Evolutionary conservation across 2,113 vertebrate genomes (phyloP).

Genomic region (Trichomycterus rosablanca): DNA sequence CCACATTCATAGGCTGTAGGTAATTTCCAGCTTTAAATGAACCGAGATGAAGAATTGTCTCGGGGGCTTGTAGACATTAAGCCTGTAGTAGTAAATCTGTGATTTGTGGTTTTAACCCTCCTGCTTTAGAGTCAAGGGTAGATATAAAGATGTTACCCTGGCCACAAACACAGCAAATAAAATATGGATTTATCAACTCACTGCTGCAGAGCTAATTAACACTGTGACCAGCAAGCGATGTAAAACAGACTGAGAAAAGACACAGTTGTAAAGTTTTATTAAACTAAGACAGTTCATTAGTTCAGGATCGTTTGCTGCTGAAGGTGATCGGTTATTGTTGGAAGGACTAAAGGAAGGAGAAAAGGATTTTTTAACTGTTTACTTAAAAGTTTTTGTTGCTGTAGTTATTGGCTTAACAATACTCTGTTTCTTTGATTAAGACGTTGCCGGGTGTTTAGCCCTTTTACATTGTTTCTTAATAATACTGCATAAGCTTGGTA

Average conservation of each 20-base stretch:
- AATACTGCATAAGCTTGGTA: no score
- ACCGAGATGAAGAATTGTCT: conserved; percentile 48
- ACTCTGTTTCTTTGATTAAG: not conserved
- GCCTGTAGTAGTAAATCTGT: conserved; percentile 51
- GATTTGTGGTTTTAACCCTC: conserved; percentile 45
- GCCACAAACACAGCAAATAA: conserved; percentile 55
- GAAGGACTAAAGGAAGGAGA: not conserved
- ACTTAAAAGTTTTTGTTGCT: not conserved
- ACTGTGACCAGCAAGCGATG: conserved; percentile 63
- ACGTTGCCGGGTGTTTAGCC: not conserved
- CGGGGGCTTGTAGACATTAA: conserved; percentile 48
- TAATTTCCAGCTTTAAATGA: conserved; percentile 45
- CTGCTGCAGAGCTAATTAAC: conserved; percentile 68
- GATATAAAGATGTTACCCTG: conserved; percentile 41
- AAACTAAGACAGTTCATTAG: conserved; percentile 63
- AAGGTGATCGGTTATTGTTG: conserved; percentile 6
- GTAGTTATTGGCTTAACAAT: conserved; percentile 13
- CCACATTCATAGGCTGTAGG: conserved; percentile 35
- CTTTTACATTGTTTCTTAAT: no score
- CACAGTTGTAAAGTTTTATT: conserved; percentile 58
- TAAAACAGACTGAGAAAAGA: conserved; percentile 52
- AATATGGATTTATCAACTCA: conserved; percentile 63
- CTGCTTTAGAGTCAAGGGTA: conserved; percentile 36
- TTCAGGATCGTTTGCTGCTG: conserved; percentile 48
- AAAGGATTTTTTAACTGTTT: not conserved